A percentile compares a stretch with the other conserved stretches of the same genome.
Conservation (phyloP, 1,140 invertebrate species). For the Cyclina sinensis region DNA sequence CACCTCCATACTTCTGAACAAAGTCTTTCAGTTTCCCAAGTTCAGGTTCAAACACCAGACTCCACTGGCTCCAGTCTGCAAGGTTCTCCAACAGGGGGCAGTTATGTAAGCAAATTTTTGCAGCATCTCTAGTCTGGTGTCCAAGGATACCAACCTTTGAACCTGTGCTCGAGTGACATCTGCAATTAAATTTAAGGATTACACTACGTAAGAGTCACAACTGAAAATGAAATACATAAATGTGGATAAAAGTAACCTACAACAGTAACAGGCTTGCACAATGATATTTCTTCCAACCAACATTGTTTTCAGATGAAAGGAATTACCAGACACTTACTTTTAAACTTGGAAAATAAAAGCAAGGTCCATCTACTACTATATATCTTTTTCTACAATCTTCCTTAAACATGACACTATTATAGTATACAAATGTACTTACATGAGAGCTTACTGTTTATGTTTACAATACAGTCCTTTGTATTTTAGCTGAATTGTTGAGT, state of each 20-base stretch:
- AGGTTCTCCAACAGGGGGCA: constrained; percentile 85
- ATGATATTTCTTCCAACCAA: no score
- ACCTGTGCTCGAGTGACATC: neutral
- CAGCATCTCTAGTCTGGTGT: constrained; percentile 80
- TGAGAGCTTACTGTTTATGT: no score
- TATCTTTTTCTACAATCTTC: no score
- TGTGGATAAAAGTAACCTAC: neutral
- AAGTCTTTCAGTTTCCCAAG: constrained; percentile 83
- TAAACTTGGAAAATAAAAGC: no score
- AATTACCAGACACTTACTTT: no score
- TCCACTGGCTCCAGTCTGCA: constrained; percentile 83
- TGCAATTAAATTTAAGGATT: neutral
- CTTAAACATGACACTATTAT: no score
- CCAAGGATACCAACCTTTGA: constrained; percentile 81
- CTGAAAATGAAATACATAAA: neutral
- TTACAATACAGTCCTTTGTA: no score
- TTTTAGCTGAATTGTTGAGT: no score
- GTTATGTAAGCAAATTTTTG: constrained; percentile 81
- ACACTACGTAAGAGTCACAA: neutral
- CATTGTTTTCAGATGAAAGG: no score
- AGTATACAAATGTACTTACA: no score
- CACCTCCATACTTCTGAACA: constrained; percentile 84
- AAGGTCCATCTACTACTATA: no score
- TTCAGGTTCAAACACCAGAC: constrained; percentile 84
- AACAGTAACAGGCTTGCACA: no score